A percentile compares a stretch with the other conserved stretches of the same genome.
Evolutionary conservation across 2,797 vertebrate genomes (phyloP).

Genomic region (Cichlasoma orientale): DNA sequence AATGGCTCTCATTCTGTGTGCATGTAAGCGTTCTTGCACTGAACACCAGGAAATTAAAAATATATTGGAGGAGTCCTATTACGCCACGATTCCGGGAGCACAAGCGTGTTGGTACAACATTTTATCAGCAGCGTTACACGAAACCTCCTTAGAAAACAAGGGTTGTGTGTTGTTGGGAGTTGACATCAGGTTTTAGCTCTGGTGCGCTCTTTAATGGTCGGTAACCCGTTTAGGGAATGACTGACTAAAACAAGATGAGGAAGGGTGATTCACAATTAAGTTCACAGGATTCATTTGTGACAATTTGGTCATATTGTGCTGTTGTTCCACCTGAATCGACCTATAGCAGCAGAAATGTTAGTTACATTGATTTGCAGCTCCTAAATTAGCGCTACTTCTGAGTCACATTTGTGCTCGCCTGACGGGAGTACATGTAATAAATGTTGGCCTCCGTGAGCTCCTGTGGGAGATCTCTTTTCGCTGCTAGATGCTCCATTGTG

Average conservation of each 20-base stretch:
- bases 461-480: background rate
- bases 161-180: background rate
- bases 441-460: background rate
- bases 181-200: background rate
- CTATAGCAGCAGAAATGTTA: background rate
- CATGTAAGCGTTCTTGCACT: slow-evolving; percentile 25
- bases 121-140: slow-evolving; percentile 33
- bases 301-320: background rate
- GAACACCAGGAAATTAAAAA: slow-evolving; percentile 63
- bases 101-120: slow-evolving; percentile 20
- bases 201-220: background rate
- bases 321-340: background rate
- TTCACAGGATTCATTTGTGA: background rate
- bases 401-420: background rate
- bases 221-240: background rate
- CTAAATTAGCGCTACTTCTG: background rate
- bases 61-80: slow-evolving; percentile 44
- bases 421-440: background rate
- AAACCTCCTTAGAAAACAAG: slow-evolving; percentile 26
- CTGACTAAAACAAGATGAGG: background rate
- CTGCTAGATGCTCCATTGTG: background rate
- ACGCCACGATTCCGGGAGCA: slow-evolving; percentile 34
- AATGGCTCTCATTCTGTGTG: slow-evolving; percentile 61
- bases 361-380: background rate
- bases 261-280: background rate